Evolutionary conservation across 2,797 vertebrate genomes (phyloP).

Genomic region (Ceyx erithaca): DNA sequence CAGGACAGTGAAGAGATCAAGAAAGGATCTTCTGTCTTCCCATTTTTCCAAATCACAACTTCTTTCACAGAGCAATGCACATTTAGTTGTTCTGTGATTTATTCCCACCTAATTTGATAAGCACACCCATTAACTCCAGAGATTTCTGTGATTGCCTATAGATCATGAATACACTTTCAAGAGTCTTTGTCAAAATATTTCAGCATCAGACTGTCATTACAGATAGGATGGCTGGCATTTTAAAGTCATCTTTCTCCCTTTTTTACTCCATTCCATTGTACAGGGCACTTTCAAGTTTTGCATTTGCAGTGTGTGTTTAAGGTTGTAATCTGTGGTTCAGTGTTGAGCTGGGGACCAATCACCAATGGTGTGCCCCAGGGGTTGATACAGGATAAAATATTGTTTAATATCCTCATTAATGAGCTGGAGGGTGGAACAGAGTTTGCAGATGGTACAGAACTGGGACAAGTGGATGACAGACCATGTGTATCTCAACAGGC

Average conservation of each 20-base stretch:
- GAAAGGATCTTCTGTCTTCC: not conserved
- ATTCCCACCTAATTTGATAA: not conserved
- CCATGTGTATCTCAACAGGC: not conserved
- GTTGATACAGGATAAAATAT: not conserved
- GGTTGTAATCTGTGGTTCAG: not conserved
- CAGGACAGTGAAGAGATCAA: not conserved
- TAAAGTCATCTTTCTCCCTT: not conserved
- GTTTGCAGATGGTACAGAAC: not conserved
- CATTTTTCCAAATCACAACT: not conserved
- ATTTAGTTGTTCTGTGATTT: constrained; percentile 19
- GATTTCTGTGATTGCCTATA: constrained; percentile 16
- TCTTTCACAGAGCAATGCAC: not conserved
- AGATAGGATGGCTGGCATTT: not conserved
- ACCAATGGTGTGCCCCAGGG: not conserved
- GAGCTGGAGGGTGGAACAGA: not conserved
- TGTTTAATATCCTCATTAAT: not conserved
- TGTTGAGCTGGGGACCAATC: not conserved
- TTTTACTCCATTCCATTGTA: not conserved
- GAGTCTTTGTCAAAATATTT: constrained; percentile 45
- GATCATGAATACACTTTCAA: not conserved
- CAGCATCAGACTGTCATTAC: constrained; percentile 3
- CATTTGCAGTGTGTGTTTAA: not conserved
- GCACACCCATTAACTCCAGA: constrained; percentile 5
- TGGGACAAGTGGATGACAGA: not conserved
- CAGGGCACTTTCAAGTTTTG: not conserved